Evolutionary conservation across 2,113 vertebrate genomes (phyloP), one percentile per base, ranked within the genome.

Genomic region (Cygnus atratus): DNA sequence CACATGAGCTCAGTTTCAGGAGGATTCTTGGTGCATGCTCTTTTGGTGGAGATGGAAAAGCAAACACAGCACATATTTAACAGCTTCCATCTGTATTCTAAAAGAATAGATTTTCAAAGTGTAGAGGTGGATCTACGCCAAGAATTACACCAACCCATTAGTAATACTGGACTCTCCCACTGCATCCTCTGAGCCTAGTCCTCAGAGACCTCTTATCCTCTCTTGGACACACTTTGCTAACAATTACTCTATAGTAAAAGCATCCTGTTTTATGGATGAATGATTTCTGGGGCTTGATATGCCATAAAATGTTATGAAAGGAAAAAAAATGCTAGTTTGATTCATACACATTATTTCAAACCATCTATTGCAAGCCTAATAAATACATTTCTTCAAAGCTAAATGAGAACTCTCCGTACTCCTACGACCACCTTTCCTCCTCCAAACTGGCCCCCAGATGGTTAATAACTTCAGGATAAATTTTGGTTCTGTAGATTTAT

Each of bases 101-200:
- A 87, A 95, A 92, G 78, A 83, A 95, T 31, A 93, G 85, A 88
- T 80, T 93, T 90, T 87, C 74, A 70, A 96, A 96, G 87, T 89
- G 92, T 84, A 77, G 95, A 93, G 46, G 46, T 92, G 93, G 94
- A 97, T 77, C 75, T 73, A 66, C 3, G 88, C 92, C 96, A 95
- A 94, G 20, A 95, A 96, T 96, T 87, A 97, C 94, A 95, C 75
- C 76, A 89, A 77, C 75, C 87, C 77, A 94, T 93, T 94, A 91
- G 74, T 67, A 88, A 87, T 87, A 92, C 80, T 59, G 92, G 90
- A 91, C 92, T 89, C 92, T 96, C 90, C 75, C 84, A 77, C 39
- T 70, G 91, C 93, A 95, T 87, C 87, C 68, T 71, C 92, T 57
- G 62, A 92, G 75, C 85, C 84, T 10, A 10, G 70, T 50, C 92